A percentile compares a stretch with the other conserved stretches of the same genome.
These are phyloP conservation scores for Drosophila flavopinicola DNA, from an alignment of 2,888 invertebrate species.

Conservation along the genomic window DNA sequence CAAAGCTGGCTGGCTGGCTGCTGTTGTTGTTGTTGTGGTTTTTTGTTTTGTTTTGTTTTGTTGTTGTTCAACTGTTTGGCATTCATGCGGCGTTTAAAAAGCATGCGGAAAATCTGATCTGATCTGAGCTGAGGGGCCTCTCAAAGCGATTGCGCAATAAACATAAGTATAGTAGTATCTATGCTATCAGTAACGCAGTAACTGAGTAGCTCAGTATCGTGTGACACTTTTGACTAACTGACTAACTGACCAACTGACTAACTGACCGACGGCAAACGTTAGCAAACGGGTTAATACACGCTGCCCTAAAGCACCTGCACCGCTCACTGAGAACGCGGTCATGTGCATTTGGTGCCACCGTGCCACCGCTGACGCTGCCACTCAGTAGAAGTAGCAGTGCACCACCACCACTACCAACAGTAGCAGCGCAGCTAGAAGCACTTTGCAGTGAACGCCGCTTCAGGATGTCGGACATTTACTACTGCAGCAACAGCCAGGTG, in stretches of 20 bases:
- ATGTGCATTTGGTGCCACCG: conserved; percentile 47
- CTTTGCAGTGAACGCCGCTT: conserved; percentile 13
- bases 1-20: too few species aligned
- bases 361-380: conserved; percentile 8
- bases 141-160: conserved; percentile 45
- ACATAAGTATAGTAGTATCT: not conserved
- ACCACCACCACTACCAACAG: conserved; percentile 1
- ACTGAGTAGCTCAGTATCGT: conserved; percentile 33
- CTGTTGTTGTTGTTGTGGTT: conserved; percentile 42
- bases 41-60: conserved; percentile 17
- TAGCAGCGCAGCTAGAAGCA: not conserved
- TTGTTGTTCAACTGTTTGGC: conserved; percentile 13
- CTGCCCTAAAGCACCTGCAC: conserved; percentile 41
- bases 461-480: conserved; percentile 79
- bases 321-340: conserved; percentile 50
- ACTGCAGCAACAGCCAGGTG: conserved; percentile 76
- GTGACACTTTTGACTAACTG: conserved; percentile 51
- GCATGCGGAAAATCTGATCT: conserved; percentile 64
- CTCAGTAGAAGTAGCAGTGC: conserved; percentile 12
- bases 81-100: conserved; percentile 36
- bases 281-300: conserved; percentile 38
- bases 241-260: too few species aligned
- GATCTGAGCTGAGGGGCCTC: conserved; percentile 40
- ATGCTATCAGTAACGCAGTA: conserved; percentile 15
- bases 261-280: not conserved